Evolutionary conservation across 2,888 invertebrate species (phyloP).

Genomic region (Mantis religiosa): DNA sequence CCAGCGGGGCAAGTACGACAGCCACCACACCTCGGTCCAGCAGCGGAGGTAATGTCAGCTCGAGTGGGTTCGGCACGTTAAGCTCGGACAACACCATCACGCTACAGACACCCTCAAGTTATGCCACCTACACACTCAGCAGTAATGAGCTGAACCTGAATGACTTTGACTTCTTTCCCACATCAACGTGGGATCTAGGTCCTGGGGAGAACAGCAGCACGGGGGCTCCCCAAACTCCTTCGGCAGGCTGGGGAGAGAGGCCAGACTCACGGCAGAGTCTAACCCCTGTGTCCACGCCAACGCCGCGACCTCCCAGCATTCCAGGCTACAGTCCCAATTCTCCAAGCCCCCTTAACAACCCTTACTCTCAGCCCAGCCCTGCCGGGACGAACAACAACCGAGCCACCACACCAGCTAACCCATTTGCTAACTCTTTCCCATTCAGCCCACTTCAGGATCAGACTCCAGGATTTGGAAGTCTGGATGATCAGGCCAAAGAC

Average conservation of each 20-base stretch:
- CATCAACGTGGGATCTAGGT: constrained; percentile 55
- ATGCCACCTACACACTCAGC: constrained; percentile 36
- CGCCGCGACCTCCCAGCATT: constrained; percentile 55
- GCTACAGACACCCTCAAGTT: constrained; percentile 16
- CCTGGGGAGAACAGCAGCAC: constrained; percentile 29
- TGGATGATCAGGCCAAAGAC: constrained; percentile 50
- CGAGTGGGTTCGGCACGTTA: constrained; percentile 38
- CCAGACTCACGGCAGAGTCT: constrained; percentile 61
- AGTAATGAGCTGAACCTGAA: constrained; percentile 50
- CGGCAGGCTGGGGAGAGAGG: constrained; percentile 40
- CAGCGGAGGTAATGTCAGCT: constrained; percentile 40
- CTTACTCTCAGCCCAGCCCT: constrained; percentile 50
- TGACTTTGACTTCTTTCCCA: constrained; percentile 63
- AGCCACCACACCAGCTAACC: constrained; percentile 42
- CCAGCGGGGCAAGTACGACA: constrained; percentile 5
- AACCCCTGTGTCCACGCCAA: constrained; percentile 56
- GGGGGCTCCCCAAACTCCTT: constrained; percentile 12
- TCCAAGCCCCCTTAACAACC: constrained; percentile 46
- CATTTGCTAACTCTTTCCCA: constrained; percentile 53
- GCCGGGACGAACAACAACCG: constrained; percentile 41
- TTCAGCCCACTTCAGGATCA: constrained; percentile 55
- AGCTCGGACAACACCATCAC: constrained; percentile 18
- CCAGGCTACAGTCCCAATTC: constrained; percentile 46
- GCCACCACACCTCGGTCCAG: constrained; percentile 34
- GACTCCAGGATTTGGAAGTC: constrained; percentile 32